Evolutionary conservation across 1,140 invertebrate genomes (phyloP), one percentile per base, ranked within the genome.

Genomic region (Colletes gigas): DNA sequence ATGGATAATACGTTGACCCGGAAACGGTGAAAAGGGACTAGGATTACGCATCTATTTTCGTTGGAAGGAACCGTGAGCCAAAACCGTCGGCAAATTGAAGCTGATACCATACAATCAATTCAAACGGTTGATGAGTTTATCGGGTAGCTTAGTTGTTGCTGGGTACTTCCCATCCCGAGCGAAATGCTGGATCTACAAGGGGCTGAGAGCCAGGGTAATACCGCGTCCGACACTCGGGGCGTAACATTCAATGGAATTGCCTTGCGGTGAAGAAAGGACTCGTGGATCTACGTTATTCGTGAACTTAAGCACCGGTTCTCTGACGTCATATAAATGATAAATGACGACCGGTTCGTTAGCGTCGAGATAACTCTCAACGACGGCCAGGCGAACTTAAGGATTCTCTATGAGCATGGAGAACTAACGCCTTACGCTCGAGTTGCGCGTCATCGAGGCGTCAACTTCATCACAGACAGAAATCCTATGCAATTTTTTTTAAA

Each of bases 121-220:
- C 85, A 83, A 86, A 81, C 78, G 78, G 59, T 72, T 85, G 84
- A 88, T 82, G 80, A 84, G 84, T 88, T 81, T 85, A 88, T 84
- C 86, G 82, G 80, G 62, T 71, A 69, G 83, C 78, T 86, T 86
- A 80, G 59, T 74, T 74, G 80, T 79, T 54, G 63, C 66, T 79
- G 59, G 69, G 21, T 66, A 65, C 55, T 66, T 30, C 57, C 63
- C 54, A 65, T 44, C 69, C 74, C 41, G 62, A 52, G 44, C 72
- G 57, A 78, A 78, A 76, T 78, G 62, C 39, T 57, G 54, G 57
- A 81, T 81, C 47, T 78, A 78, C 78, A 55, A 74, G 62, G 41
- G 44, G 70, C 21, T 57, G n/a, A 39, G 70, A 41, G 52, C 68
- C 83, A 78, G 47, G 66, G 65, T 85, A 85, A 82, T 85, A 50